Evolutionary conservation across 1,140 invertebrate species (phyloP).

Genomic region (Branchinecta lindahli): DNA sequence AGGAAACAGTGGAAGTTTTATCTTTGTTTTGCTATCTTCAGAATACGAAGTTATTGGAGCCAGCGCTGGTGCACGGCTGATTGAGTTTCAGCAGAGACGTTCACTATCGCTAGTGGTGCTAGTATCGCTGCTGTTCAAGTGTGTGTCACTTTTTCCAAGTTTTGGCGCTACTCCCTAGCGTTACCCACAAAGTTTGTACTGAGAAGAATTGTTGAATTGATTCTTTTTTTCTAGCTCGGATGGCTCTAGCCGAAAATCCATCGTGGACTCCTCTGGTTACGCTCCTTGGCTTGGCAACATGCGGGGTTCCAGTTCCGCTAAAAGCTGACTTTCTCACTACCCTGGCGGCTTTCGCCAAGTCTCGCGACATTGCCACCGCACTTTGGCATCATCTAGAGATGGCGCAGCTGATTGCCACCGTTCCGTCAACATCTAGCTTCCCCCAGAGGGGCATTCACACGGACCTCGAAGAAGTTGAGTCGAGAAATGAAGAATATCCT

Average conservation of each 20-base stretch:
- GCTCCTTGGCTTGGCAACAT: conserved; percentile 64
- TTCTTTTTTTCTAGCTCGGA: conserved; percentile 40
- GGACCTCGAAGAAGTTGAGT: conserved; percentile 60
- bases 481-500: conserved; percentile 70
- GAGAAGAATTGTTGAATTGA: no score
- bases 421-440: conserved; percentile 36
- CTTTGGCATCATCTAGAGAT: conserved; percentile 75
- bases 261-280: conserved; percentile 64
- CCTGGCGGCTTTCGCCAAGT: conserved; percentile 55
- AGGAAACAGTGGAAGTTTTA: no score
- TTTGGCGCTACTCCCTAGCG: no score
- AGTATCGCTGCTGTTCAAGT: no score
- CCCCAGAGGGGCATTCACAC: conserved; percentile 28
- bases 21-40: no score
- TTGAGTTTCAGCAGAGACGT: no score
- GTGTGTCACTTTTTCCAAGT: no score
- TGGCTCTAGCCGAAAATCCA: conserved; percentile 66
- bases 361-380: conserved; percentile 51
- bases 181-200: no score
- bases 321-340: conserved; percentile 66
- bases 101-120: no score
- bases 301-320: conserved; percentile 62
- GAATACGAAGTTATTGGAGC: no score
- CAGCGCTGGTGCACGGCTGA: no score
- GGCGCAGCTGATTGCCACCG: conserved; percentile 59